Conservation (phyloP, 1,140 invertebrate genomes). For the Procambarus virginalis region DNA sequence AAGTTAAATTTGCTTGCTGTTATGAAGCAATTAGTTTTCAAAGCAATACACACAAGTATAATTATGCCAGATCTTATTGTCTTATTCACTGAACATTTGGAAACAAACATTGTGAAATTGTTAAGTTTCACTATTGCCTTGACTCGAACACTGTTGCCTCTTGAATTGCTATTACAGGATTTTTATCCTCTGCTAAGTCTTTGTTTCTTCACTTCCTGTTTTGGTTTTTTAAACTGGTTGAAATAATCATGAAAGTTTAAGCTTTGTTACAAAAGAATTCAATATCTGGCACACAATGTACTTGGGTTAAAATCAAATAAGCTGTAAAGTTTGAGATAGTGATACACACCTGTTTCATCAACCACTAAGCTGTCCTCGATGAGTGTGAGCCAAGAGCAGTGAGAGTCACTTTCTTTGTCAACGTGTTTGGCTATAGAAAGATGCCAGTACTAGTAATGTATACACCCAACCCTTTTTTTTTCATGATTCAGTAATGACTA, state of each 20-base stretch:
- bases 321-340: background rate
- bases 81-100: background rate
- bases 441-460: no score
- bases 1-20: background rate
- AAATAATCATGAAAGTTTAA: background rate
- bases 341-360: background rate
- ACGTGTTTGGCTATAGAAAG: background rate
- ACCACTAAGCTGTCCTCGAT: background rate
- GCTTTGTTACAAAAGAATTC: background rate
- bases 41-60: no score
- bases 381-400: constrained; percentile 27
- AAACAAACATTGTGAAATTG: constrained; percentile 4
- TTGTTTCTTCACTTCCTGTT: no score
- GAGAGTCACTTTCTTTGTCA: background rate
- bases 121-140: constrained; percentile 14
- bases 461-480: background rate
- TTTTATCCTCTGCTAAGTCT: background rate
- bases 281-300: background rate
- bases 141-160: background rate
- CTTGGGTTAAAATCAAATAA: background rate
- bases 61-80: background rate
- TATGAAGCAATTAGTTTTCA: background rate
- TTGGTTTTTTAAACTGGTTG: background rate
- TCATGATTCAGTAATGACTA: background rate
- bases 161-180: background rate